Evolutionary conservation across 2,113 vertebrate genomes (phyloP).

Genomic region (Hemiscyllium ocellatum): DNA sequence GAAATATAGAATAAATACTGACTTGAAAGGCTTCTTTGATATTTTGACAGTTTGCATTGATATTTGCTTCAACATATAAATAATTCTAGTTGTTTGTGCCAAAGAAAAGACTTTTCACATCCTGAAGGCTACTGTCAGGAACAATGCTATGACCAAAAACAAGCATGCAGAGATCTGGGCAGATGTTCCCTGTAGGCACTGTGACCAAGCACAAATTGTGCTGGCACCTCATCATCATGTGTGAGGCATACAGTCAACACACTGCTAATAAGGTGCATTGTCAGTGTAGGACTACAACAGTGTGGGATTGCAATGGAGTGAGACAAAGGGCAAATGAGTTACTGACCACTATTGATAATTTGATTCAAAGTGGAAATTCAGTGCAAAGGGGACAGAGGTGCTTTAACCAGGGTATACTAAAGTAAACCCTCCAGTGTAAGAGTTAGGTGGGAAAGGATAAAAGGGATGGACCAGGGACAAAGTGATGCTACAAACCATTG

Average conservation of each 20-base stretch:
- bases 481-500: too few relatives aligned
- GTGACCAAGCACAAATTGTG: not conserved
- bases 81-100: not conserved
- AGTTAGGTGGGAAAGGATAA: too few relatives aligned
- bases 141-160: not conserved
- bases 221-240: not conserved
- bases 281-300: too few relatives aligned
- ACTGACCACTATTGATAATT: too few relatives aligned
- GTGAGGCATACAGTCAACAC: not conserved
- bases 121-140: not conserved
- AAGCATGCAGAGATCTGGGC: not conserved
- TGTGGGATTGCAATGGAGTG: too few relatives aligned
- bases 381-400: too few relatives aligned
- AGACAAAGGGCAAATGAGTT: too few relatives aligned
- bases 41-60: not conserved
- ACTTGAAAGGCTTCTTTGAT: constrained; percentile 1
- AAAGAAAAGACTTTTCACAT: not conserved
- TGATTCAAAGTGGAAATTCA: too few relatives aligned
- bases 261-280: not conserved
- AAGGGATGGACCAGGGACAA: too few relatives aligned
- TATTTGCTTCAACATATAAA: not conserved
- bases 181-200: not conserved
- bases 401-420: too few relatives aligned
- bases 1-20: not conserved
- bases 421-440: too few relatives aligned